These are phyloP conservation scores for Adelosebastes latens DNA, from an alignment of 2,797 vertebrate species.

Conservation along the genomic window DNA sequence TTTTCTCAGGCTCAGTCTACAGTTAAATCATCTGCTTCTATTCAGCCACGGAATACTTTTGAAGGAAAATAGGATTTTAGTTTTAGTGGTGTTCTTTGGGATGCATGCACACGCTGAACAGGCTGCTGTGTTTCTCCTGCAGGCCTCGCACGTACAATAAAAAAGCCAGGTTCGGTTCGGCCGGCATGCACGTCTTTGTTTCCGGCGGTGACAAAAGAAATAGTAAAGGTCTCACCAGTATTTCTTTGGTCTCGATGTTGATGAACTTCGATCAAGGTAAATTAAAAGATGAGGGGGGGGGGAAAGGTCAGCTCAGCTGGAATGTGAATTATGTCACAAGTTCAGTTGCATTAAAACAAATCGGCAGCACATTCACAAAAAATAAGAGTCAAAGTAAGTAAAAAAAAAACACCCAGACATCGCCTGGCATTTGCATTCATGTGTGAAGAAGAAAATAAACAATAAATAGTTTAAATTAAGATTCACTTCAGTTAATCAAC, in stretches of 20 bases:
- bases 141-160: background rate
- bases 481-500: constrained; percentile 28
- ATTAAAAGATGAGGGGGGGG: background rate
- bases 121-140: background rate
- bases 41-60: constrained; percentile 6
- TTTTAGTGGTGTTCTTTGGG: constrained; percentile 35
- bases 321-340: background rate
- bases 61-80: constrained; percentile 5
- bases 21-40: background rate
- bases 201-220: constrained; percentile 36
- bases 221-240: constrained; percentile 45
- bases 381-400: background rate
- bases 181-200: background rate
- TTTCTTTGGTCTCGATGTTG: constrained; percentile 81
- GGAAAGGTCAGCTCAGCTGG: background rate
- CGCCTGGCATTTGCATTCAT: constrained; percentile 25
- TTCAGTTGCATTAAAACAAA: background rate
- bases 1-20: constrained; percentile 26
- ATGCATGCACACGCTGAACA: constrained; percentile 29
- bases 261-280: constrained; percentile 26
- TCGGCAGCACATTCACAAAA: constrained; percentile 3
- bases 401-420: background rate
- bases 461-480: background rate
- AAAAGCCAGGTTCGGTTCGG: background rate
- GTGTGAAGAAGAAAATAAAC: background rate